phyloP scores from a whole-genome alignment of 2,113 vertebrate species.

The Centropus bengalensis region DNA sequence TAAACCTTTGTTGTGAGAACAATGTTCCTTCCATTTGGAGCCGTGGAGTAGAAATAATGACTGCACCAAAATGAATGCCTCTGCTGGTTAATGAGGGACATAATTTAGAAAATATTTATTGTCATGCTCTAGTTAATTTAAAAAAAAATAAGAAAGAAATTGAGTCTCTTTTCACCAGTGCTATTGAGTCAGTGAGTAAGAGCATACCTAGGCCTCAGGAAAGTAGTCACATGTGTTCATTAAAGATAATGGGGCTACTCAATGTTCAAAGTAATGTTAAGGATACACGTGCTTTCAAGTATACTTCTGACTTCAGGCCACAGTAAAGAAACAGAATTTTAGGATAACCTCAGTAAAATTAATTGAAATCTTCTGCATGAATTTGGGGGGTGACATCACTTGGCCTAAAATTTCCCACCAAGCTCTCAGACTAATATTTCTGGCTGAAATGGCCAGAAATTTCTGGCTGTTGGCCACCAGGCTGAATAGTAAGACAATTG shows the following conservation, averaged over 20 bases:
- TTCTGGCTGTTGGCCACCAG: not conserved
- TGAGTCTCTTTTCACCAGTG: not conserved
- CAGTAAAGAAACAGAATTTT: not conserved
- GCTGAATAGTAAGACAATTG: not conserved
- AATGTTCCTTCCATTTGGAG: not conserved
- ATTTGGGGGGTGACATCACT: not conserved
- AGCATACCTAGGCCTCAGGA: not conserved
- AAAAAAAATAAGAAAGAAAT: not conserved
- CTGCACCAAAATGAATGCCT: not conserved
- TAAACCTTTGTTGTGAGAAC: not conserved
- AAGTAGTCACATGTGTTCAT: not conserved
- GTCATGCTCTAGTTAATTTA: not conserved
- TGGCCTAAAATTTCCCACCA: not conserved
- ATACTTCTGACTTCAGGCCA: not conserved
- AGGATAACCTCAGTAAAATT: not conserved
- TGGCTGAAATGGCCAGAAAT: no score
- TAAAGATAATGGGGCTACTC: not conserved
- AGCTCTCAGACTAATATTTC: not conserved
- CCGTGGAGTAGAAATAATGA: not conserved
- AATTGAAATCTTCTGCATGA: not conserved
- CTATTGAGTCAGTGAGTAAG: not conserved
- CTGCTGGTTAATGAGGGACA: not conserved
- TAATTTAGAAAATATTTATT: not conserved
- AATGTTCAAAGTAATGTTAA: not conserved
- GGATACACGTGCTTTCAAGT: not conserved